Evolutionary conservation across 2,797 vertebrate genomes (phyloP), one percentile per base, ranked within the genome.

Genomic region (Spinus pinus): DNA sequence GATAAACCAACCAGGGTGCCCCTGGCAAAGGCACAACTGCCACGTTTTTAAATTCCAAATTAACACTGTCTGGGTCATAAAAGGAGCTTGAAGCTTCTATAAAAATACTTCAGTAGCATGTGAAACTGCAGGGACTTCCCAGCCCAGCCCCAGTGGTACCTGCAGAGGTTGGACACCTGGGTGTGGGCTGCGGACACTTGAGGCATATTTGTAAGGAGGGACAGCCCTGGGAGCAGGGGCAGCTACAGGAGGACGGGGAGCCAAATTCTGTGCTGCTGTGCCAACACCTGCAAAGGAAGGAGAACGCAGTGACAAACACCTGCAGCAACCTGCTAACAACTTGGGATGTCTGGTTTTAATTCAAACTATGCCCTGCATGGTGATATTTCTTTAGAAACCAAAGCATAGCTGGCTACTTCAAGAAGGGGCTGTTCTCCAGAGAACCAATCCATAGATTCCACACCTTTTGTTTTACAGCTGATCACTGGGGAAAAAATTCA

Each of bases 181-280:
- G 95, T 99, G 99, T 2, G 99, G 98, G 97, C 99, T 99, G 92
- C 99, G 98, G 72, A 99, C 98, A 41, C 97, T 97, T 3, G 98
- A 98, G 96, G 99, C 98, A 0, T 99, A 99, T 97, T 99, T 99
- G 91, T 99, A 99, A 6, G 99, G 99, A 47, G 99, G 98, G 94
- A 99, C 98, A 9, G 99, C 97, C 64, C 99, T 98, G 42, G 99
- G 99, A n/a, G 98, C 97, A 0, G 98, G 95, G 51, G 98, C 97
- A 75, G 98, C 98, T 81, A 99, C 98, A 23, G 98, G 97, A 2
- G 99, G 98, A 8, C 99, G 99, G 73, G 99, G 98, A 27, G 98
- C 98, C 97, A 99, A 98, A 25, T 93, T 97, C 94, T 99, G 99
- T 19, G 98, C 98, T 17, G 98, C 81, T 30, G 98, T 83, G 21